Base-by-base conservation (phyloP, 2,797 vertebrate genomes). In the Pogonophryne albipinna region DNA sequence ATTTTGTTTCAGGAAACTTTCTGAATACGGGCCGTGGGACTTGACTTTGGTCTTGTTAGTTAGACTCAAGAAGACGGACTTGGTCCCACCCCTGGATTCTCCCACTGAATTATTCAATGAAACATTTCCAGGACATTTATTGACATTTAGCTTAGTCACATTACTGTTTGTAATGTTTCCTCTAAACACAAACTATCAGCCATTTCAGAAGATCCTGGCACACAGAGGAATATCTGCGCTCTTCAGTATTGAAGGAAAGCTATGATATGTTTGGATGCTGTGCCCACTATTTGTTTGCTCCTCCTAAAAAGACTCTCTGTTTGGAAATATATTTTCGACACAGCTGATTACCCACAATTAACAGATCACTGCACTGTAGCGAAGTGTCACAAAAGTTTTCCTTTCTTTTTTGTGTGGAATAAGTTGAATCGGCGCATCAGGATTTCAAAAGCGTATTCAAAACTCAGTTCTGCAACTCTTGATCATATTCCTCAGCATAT, bases 291-390 rank as follows among this genome's bases (percentile, higher is more conserved):
- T 73, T 31, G 19, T 46, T 65, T 78, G 27, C 50, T 71, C 9
- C 58, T 55, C 27, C 45, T 67, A 60, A 56, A 45, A 2, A 68
- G 44, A 77, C 41, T 58, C 75, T 76, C 51, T 61, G 15, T 74
- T 11, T 10, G 14, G 41, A 74, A 61, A 66, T 31, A 23, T 58
- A 51, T 69, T 44, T 64, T 58, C 3, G 38, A 66, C 60, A 55
- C 58, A 47, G 50, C 34, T 71, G 44, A 79, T 71, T 72, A 56
- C 38, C 19, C 57, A 64, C 14, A 51, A 49, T 79, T 56, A 78
- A 56, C 47, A 53, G 34, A 38, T 68, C 12, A 20, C 15, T 67
- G 58, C 27, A 31, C 58, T 49, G 69, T 4, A n/a, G 41, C 13
- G 0, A 14, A 49, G 31, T 56, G 56, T 77, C 34, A 45, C 45